Conservation (phyloP, 2,113 vertebrate species). For the Albula glossodonta region DNA sequence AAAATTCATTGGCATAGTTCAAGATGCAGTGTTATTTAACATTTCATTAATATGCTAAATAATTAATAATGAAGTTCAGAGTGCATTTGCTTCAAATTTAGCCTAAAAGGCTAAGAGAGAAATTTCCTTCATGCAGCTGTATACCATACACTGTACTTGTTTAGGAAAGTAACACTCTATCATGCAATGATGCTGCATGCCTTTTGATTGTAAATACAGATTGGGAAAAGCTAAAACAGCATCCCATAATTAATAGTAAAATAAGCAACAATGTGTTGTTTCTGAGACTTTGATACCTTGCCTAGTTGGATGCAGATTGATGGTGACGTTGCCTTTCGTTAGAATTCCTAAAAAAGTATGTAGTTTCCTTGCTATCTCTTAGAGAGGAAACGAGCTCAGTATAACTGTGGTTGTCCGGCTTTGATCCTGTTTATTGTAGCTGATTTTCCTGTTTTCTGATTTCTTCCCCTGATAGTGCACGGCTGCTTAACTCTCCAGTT, state of each 20-base stretch:
- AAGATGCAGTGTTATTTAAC: background rate
- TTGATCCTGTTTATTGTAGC: constrained; percentile 69
- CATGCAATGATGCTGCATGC: too few relatives aligned
- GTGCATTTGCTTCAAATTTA: too few relatives aligned
- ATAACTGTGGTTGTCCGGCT: constrained; percentile 63
- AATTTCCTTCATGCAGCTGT: too few relatives aligned
- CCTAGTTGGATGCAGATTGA: background rate
- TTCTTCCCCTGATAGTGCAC: constrained; percentile 57
- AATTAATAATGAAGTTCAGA: too few relatives aligned
- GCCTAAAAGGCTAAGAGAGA: too few relatives aligned
- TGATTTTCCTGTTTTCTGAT: constrained; percentile 76
- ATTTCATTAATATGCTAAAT: too few relatives aligned
- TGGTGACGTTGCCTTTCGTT: constrained; percentile 46
- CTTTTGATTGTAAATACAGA: too few relatives aligned
- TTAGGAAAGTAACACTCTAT: too few relatives aligned
- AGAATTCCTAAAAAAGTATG: constrained; percentile 74
- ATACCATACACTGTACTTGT: too few relatives aligned
- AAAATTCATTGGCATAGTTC: background rate
- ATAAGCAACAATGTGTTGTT: background rate
- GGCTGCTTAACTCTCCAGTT: background rate
- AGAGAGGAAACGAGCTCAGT: constrained; percentile 60
- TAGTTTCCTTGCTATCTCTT: constrained; percentile 63
- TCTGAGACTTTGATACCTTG: background rate
- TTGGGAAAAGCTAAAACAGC: too few relatives aligned
- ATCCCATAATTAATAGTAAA: background rate